Base-by-base conservation (phyloP, 2,797 vertebrate genomes). In the Ceryle rudis region DNA sequence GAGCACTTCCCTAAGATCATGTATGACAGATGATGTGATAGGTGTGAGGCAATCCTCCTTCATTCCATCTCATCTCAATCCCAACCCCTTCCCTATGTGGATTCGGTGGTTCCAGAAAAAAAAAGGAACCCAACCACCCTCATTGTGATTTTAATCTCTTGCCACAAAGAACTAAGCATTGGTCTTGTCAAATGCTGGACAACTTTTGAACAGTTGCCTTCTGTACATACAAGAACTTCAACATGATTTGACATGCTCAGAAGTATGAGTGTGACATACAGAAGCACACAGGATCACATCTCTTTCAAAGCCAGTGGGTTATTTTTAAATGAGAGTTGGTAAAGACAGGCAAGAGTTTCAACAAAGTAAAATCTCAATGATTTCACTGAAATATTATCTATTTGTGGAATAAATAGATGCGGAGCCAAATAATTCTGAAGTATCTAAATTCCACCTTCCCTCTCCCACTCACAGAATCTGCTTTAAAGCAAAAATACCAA, bases 391-490 rank as follows among this genome's bases (percentile, higher is more conserved):
- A 94, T 93, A 93, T 93, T 94, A 89, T 95, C 87, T 96, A 80
- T 95, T 89, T 95, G 85, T 80, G 77, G 87, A 89, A 95, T 52
- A 93, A 95, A 96, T 93, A 84, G 81, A 89, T 67, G 65, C 0
- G 0, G 55, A 96, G 95, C 73, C 88, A 94, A 93, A 92, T 93
- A 90, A 90, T 89, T 96, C 73, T 73, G 49, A 89, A 90, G 62
- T 44, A 86, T 93, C 66, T 90, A 95, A 96, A 97, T 97, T 95
- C 77, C 70, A 93, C 83, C 47, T 73, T 95, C 94, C 51, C 17
- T 90, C 93, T 95, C 95, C 95, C 91, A 95, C 93, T 95, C 93
- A 84, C 91, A 89, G 88, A 95, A 94, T 95, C 85, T 91, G 88
- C 82, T 96, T 95, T 80, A 89, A 91, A 93, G 61, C 67, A 94